These are phyloP conservation scores for Trachythela sp. DNA, from an alignment of 64 coral and sea anemone genomes.

Conservation along the genomic window DNA sequence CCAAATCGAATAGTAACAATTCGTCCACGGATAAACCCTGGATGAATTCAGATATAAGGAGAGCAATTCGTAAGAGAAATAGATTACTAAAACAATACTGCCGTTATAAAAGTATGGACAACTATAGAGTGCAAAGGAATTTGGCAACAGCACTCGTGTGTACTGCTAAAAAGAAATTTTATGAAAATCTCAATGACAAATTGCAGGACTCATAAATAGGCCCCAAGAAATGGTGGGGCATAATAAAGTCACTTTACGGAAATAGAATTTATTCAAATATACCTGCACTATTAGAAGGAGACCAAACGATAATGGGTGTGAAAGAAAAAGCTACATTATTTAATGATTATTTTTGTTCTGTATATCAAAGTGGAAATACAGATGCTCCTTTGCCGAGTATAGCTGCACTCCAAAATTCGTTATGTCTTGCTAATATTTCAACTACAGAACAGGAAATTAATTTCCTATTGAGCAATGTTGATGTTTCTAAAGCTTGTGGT, in stretches of 20 bases:
- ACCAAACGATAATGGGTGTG: background rate
- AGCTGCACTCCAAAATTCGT: background rate
- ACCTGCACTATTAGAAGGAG: constrained; percentile 1
- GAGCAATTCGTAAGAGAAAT: too few relatives aligned
- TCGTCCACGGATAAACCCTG: too few relatives aligned
- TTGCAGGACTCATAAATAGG: constrained; percentile 24
- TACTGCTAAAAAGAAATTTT: background rate
- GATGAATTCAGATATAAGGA: too few relatives aligned
- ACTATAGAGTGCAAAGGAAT: constrained; percentile 16
- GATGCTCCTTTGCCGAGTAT: background rate
- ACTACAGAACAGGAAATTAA: background rate
- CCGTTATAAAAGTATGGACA: too few relatives aligned
- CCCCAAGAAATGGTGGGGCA: constrained; percentile 30
- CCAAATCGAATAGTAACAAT: too few relatives aligned
- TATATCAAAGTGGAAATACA: background rate
- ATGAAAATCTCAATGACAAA: constrained; percentile 14
- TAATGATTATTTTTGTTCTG: constrained; percentile 31
- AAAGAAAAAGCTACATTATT: constrained; percentile 20
- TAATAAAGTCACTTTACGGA: constrained; percentile 24
- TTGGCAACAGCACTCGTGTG: constrained; percentile 22
- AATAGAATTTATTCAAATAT: constrained; percentile 12
- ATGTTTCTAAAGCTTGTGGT: constrained; percentile 32
- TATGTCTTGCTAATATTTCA: background rate
- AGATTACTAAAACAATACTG: too few relatives aligned
- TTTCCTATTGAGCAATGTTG: background rate